Evolutionary conservation across 2,888 invertebrate genomes (phyloP), one percentile per base, ranked within the genome.

Genomic region (Pseudanteris insignis): DNA sequence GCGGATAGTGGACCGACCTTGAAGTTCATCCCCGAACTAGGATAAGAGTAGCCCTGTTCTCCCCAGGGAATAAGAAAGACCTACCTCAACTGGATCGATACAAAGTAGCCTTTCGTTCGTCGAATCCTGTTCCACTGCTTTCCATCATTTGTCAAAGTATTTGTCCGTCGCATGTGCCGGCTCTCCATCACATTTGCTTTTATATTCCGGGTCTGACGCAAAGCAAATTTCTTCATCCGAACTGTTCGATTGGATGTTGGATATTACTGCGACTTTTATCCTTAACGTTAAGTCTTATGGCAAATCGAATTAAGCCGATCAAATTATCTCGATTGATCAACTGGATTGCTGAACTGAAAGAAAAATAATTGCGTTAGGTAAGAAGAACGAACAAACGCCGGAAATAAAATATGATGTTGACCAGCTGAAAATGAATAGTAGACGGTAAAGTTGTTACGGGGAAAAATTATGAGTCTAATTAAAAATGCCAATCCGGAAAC

Each of bases 51-150:
- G 62, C 6, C 6, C 18, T 18, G 4, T 30, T 70, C 67, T 73
- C 75, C 70, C 73, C 68, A 53, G 70, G 70, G 71, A 65, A 41
- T 43, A 54, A 67, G 55, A 72, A 50, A 64, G 76, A 79, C 78
- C 78, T 78, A 74, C 77, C 78, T 68, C 78, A 78, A 78, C 68
- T 60, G 59, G 72, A 75, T 77, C 77, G 77, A 77, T 77, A 70
- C 66, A 67, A 73, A 73, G 71, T 76, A 73, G 72, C 70, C 64
- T 44, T 53, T 32, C 12, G 43, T 48, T 24, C 18, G 12, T 46
- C 10, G 28, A 50, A 4, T 13, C 8, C 6, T 25, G 40, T 38
- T 33, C 33, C 28, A 32, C 32, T 47, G 25, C 47, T 57, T 46
- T 55, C 24, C 29, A 28, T 40, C 46, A 34, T 40, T 54, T 51